Evolutionary conservation across 2,888 invertebrate species (phyloP).

Genomic region (Amiota minor): DNA sequence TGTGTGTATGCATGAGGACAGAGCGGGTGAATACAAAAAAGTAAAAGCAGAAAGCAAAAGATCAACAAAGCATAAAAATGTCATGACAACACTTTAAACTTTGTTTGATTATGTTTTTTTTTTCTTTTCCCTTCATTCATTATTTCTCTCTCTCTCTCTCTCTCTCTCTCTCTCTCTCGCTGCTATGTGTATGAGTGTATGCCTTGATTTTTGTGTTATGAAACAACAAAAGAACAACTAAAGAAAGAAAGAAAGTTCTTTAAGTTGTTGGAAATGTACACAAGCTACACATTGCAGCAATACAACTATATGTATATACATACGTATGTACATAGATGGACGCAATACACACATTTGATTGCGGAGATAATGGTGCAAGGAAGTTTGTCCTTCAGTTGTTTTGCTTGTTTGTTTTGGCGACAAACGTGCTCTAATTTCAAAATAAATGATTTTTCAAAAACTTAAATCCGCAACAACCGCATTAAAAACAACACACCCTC

Average conservation of each 20-base stretch:
- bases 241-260: background rate
- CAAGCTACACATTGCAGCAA: background rate
- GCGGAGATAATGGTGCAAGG: background rate
- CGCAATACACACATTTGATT: too few species aligned
- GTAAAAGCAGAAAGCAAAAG: constrained; percentile 10
- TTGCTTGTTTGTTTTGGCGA: background rate
- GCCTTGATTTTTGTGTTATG: background rate
- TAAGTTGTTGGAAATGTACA: background rate
- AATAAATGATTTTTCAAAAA: constrained; percentile 32
- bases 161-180: too few species aligned
- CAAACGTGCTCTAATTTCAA: constrained; percentile 32
- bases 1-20: too few species aligned
- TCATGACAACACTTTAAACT: constrained; percentile 30
- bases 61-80: constrained; percentile 28
- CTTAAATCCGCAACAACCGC: constrained; percentile 19
- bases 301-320: background rate
- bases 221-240: background rate
- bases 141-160: too few species aligned
- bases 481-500: background rate
- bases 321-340: background rate
- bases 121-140: too few species aligned
- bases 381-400: constrained; percentile 4
- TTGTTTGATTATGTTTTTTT: background rate
- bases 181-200: background rate
- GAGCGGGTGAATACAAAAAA: too few species aligned